A percentile compares a stretch with the other conserved stretches of the same genome.
Evolutionary conservation across 2,113 vertebrate genomes (phyloP).

Genomic region (Leiothrix lutea): DNA sequence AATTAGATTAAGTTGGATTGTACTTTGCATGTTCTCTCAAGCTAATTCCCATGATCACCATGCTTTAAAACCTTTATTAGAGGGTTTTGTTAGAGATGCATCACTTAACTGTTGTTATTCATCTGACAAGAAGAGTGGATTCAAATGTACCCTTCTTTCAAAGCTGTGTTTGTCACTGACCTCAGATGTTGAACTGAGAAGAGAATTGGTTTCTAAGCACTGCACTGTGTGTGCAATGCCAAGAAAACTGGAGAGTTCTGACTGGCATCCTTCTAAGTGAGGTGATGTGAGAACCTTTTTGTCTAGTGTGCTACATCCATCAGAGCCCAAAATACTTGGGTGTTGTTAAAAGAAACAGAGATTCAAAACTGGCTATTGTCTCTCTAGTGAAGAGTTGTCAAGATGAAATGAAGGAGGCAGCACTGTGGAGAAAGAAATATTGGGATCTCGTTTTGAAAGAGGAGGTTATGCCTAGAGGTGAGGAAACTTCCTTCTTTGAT

Average conservation of each 20-base stretch:
- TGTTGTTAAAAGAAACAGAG: not conserved
- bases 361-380: not conserved
- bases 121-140: slow-evolving; percentile 13
- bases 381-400: not conserved
- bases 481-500: not conserved
- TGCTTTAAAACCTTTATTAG: slow-evolving; percentile 30
- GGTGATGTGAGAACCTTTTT: not conserved
- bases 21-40: not conserved
- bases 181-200: not conserved
- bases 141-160: slow-evolving; percentile 43
- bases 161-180: slow-evolving; percentile 32
- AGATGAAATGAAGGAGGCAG: not conserved
- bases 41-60: slow-evolving; percentile 22
- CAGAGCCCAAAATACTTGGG: not conserved
- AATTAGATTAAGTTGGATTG: slow-evolving; percentile 31
- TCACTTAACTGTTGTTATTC: slow-evolving; percentile 26
- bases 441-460: not conserved
- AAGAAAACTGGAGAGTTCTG: not conserved
- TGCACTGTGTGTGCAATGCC: not conserved
- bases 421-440: not conserved
- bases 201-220: slow-evolving; percentile 13
- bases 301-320: not conserved
- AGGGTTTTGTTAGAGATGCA: slow-evolving; percentile 15
- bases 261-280: not conserved
- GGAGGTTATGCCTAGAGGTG: not conserved